These are phyloP conservation scores for Neoscelio sp. DNA, from an alignment of 2,888 invertebrate genomes.

Conservation along the genomic window DNA sequence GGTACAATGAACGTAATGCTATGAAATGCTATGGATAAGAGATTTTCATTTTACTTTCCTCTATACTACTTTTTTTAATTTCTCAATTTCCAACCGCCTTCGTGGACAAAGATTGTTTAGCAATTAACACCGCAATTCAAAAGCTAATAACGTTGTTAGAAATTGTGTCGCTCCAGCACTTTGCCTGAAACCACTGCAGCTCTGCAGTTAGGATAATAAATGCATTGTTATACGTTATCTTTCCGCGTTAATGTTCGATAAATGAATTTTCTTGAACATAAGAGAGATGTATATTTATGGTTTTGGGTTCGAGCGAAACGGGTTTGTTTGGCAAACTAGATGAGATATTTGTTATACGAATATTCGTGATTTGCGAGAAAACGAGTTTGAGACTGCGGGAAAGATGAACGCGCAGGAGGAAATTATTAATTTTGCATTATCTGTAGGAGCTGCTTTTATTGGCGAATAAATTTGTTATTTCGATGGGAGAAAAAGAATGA, in stretches of 20 bases:
- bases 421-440: conserved; percentile 14
- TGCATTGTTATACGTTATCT: conserved; percentile 14
- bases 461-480: neutral
- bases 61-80: neutral
- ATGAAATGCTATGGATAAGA: no score
- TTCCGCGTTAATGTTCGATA: conserved; percentile 31
- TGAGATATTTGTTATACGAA: neutral
- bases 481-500: no score
- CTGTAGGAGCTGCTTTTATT: conserved; percentile 1
- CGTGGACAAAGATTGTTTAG: conserved; percentile 2
- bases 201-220: conserved; percentile 12
- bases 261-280: conserved; percentile 27
- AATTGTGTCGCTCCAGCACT: conserved; percentile 11
- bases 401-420: neutral
- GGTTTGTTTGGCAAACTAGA: conserved; percentile 1
- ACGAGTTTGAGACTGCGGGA: neutral
- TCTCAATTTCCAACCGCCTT: no score
- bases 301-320: conserved; percentile 20
- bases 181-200: neutral
- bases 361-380: neutral
- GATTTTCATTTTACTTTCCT: neutral
- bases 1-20: no score
- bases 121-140: conserved; percentile 40
- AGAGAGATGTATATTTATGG: conserved; percentile 24
- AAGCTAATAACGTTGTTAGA: conserved; percentile 40